A percentile compares a stretch with the other conserved stretches of the same genome.
Evolutionary conservation across 2,113 vertebrate genomes (phyloP).

Genomic region (Heterotis niloticus): DNA sequence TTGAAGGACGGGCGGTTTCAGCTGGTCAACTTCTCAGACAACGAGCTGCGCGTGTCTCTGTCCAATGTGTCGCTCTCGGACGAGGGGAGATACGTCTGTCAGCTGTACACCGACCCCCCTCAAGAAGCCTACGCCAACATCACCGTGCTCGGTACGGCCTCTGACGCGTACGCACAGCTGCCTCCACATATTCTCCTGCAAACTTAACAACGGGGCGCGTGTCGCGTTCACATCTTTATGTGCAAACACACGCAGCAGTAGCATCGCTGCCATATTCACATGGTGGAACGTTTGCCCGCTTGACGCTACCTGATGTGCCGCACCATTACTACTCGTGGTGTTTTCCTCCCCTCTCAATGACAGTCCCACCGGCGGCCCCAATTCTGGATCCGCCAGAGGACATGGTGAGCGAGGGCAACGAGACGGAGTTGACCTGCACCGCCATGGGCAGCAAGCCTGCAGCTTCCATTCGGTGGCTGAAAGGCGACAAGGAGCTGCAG

Average conservation of each 20-base stretch:
- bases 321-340: slow-evolving; percentile 24
- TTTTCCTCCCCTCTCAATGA: slow-evolving; percentile 35
- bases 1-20: slow-evolving; percentile 98
- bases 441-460: slow-evolving; percentile 93
- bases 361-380: slow-evolving; percentile 88
- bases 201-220: slow-evolving; percentile 7
- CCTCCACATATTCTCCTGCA: slow-evolving; percentile 19
- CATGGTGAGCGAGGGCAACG: slow-evolving; percentile 84
- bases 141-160: slow-evolving; percentile 84
- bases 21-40: slow-evolving; percentile 99
- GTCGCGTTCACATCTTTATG: not conserved
- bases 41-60: slow-evolving; percentile 90
- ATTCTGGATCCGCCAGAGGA: slow-evolving; percentile 92
- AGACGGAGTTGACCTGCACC: slow-evolving; percentile 94
- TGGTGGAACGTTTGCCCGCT: not conserved
- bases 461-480: slow-evolving; percentile 92
- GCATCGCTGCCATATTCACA: not conserved
- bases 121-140: slow-evolving; percentile 94
- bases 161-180: not conserved
- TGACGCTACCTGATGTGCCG: not conserved
- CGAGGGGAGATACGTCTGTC: slow-evolving; percentile 94
- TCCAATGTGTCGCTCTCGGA: slow-evolving; percentile 97
- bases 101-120: slow-evolving; percentile 96
- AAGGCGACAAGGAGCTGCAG: slow-evolving; percentile 85
- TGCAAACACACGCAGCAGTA: not conserved